Evolutionary conservation across 2,888 invertebrate species (phyloP), one percentile per base, ranked within the genome.

Genomic region (Luffia ferchaultella): DNA sequence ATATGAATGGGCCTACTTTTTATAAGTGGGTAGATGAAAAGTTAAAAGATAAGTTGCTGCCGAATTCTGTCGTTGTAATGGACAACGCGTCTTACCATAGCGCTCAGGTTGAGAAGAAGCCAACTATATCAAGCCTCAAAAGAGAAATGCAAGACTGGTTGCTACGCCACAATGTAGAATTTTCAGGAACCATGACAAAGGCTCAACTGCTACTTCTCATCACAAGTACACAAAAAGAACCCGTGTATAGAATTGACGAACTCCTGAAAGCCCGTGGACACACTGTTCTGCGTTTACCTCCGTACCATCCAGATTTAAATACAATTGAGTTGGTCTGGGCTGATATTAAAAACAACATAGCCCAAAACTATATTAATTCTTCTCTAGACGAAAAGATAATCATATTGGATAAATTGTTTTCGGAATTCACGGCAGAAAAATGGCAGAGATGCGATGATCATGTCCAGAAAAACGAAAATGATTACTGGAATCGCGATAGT

Each of bases 71-170:
- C 44, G 12, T 30, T 30, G 30, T 30, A 30, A 30, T 30, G 12
- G 30, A 30, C 30, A 12, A 30, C 30, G 30, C 30, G 30, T 3
- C 30, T 30, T 30, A 30, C 30, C 56, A 57, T 44, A 52, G 52
- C 45, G 57, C 54, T 45, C 53, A 57, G 44, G 52, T 54, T 53
- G 55, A 58, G 20, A 57, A 57, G 51, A 56, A 55, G 42, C 56
- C 58, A 42, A 53, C 53, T 12, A 57, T 55, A 42, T n/a, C 52
- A 50, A 46, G 30, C 30, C 30, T 30, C 30, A 30, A 30, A 30
- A 12, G 5, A 3, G 17, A 43, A 43, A 3, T 7, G 3, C 16
- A 43, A 15, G 7, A 17, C 16, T 16, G 17, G 3, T 7, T 40
- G 16, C 40, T 30, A 18, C 48, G 41, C 48, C 48, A 40, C 17